Conservation (phyloP, 2,113 vertebrate genomes). For the Gymnocephalus cernua region DNA sequence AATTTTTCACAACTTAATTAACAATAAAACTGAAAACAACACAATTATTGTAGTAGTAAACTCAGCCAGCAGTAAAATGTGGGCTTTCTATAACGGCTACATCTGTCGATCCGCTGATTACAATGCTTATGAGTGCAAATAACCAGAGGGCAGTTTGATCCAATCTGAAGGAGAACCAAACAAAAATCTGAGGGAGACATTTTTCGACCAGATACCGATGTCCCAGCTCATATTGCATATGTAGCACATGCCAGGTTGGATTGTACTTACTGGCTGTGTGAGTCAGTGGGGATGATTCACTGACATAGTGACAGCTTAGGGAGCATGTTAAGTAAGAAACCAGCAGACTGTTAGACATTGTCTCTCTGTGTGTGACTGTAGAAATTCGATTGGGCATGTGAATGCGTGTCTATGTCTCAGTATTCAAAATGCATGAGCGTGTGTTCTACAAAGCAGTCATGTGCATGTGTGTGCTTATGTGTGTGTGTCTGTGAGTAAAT, state of each 20-base stretch:
- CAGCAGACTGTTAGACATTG: conserved; percentile 56
- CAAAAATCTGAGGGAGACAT: neutral
- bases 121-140: conserved; percentile 20
- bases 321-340: conserved; percentile 59
- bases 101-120: conserved; percentile 24
- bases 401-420: conserved; percentile 31
- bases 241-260: conserved; percentile 25
- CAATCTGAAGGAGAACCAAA: conserved; percentile 25
- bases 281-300: conserved; percentile 58
- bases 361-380: conserved; percentile 33
- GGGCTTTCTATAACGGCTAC: neutral
- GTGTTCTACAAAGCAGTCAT: conserved; percentile 30
- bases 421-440: conserved; percentile 42
- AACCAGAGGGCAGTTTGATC: conserved; percentile 12
- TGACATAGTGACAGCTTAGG: conserved; percentile 65
- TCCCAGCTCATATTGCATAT: conserved; percentile 18
- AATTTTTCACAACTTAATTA: conserved; percentile 13
- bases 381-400: conserved; percentile 40
- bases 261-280: conserved; percentile 38
- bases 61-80: neutral
- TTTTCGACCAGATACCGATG: neutral
- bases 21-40: conserved; percentile 8
- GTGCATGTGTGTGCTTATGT: conserved; percentile 7
- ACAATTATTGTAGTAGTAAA: conserved; percentile 12
- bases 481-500: conserved; percentile 50